Conservation (phyloP, 2,797 vertebrate genomes). For the Emys orbicularis region DNA sequence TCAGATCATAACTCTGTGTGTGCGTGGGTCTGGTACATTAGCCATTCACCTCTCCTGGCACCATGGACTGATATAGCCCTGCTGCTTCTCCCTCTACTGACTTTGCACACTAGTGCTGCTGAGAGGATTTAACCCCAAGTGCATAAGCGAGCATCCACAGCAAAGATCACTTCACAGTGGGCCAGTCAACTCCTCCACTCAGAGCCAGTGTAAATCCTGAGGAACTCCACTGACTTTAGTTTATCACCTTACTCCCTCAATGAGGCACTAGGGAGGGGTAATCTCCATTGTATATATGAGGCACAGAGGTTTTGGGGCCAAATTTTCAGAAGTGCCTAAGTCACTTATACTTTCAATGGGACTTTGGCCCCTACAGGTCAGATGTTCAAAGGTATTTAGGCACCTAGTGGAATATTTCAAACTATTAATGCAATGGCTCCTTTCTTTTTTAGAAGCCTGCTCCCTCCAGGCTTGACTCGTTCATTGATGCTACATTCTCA, state of each 20-base stretch:
- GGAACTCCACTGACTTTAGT: neutral
- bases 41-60: neutral
- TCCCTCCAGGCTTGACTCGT: conserved; percentile 39
- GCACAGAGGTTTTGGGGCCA: neutral
- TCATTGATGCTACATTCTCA: conserved; percentile 8
- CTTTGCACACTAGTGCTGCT: neutral
- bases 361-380: neutral
- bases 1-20: neutral
- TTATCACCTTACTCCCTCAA: neutral
- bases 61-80: neutral
- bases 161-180: neutral
- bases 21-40: neutral
- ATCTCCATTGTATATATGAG: neutral
- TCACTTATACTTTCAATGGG: neutral
- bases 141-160: conserved; percentile 11
- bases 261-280: neutral
- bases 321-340: neutral
- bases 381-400: conserved; percentile 34
- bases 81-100: neutral
- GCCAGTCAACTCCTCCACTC: conserved; percentile 15
- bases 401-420: conserved; percentile 47
- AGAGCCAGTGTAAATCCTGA: neutral
- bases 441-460: conserved; percentile 29
- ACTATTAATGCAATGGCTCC: neutral
- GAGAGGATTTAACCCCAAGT: conserved; percentile 17